Conservation (phyloP, 2,888 invertebrate species). For the Sminthurinus aureus region DNA sequence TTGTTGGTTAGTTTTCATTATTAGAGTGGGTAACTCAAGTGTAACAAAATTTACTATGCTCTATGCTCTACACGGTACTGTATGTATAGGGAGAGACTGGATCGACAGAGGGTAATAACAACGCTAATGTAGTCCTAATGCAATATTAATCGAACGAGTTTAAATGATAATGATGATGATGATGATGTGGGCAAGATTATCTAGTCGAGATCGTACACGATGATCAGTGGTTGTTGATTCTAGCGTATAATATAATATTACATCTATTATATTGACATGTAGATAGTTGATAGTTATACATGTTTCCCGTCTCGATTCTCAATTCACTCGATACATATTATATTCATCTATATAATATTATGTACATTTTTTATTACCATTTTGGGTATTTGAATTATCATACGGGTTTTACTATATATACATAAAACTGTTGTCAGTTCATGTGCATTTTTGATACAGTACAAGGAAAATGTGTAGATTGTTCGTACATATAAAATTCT, state of each 20-base stretch:
- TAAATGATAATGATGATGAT: constrained; percentile 33
- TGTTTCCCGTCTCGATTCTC: constrained; percentile 3
- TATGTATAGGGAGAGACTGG: too few relatives aligned
- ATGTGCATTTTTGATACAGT: too few relatives aligned
- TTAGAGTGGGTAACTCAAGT: constrained; percentile 1
- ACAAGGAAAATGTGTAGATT: too few relatives aligned
- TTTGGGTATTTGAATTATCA: too few relatives aligned
- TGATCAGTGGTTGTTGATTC: constrained; percentile 2
- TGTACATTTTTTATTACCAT: too few relatives aligned
- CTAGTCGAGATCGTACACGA: not conserved
- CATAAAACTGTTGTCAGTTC: too few relatives aligned
- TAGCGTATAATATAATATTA: not conserved
- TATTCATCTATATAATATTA: too few relatives aligned
- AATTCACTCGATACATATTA: too few relatives aligned
- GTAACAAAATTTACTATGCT: constrained; percentile 4
- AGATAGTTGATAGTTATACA: too few relatives aligned
- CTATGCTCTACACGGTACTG: too few relatives aligned
- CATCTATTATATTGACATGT: not conserved
- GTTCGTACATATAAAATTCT: not conserved
- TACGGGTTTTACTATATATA: too few relatives aligned
- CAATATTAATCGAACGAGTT: constrained; percentile 38
- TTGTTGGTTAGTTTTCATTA: constrained; percentile 4
- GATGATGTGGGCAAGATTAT: constrained; percentile 35
- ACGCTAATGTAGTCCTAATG: constrained; percentile 40
- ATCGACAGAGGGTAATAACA: constrained; percentile 25